Evolutionary conservation across 1,140 invertebrate species (phyloP), one percentile per base, ranked within the genome.

Genomic region (Hyposmocoma kahamanoa): DNA sequence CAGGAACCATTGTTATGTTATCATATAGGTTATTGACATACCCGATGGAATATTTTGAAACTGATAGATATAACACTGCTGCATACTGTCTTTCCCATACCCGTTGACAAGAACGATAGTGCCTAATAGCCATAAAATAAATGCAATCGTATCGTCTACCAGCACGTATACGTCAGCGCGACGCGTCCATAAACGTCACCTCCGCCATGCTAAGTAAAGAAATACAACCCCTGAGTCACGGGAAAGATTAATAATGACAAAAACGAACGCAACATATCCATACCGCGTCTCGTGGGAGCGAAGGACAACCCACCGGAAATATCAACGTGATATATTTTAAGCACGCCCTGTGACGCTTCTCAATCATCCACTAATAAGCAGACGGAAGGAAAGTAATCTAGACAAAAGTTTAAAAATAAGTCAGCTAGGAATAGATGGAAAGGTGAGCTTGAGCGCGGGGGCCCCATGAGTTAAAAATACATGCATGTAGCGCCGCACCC

Each of bases 341-440:
- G 65, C 73, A 72, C 80, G 78, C 78, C 80, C 80, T 77, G 80
- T 76, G 76, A 77, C 70, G 77, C 75, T 61, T 75, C 68, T 80
- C 72, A 79, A 81, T 83, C 79, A 83, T 78, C 72, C 72, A 72
- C 75, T 80, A 81, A 84, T 81, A 80, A 81, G 77, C 67, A 75
- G 69, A 69, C 73, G 76, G 76, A 80, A 80, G 78, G 74, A 76
- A 82, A 80, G 80, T 75, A 72, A 80, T 80, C 71, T 77, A 82
- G 74, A 82, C 74, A 80, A 80, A 82, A 77, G 76, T 84, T 80
- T 82, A 84, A 77, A 76, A 80, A 79, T 82, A 82, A 79, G 51
- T 42, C 58, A 26, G 65, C 67, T 72, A 72, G 59, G 64, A 84
- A 81, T 81, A 84, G 78, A 81, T 68, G 66, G 74, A 82, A 80